Percentiles rank a stretch among this genome's conserved stretches.
Conservation (phyloP, 2,888 invertebrate species). For the Melieria omissa region DNA sequence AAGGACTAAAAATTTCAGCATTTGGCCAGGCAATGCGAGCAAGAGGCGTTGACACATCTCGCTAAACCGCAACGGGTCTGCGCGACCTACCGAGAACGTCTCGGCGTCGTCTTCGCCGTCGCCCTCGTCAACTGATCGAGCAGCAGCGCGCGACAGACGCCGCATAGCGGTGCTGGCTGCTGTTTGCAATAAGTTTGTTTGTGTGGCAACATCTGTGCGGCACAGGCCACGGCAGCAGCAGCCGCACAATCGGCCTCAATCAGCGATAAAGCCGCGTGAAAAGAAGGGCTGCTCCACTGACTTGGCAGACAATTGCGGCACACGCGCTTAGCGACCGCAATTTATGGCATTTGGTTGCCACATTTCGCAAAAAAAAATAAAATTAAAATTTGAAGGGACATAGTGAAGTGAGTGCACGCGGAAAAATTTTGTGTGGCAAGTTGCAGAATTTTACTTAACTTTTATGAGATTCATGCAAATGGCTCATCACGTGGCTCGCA, state of each 20-base stretch:
- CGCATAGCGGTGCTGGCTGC: too few relatives aligned
- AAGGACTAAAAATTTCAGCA: constrained; percentile 3
- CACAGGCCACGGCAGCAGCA: neutral
- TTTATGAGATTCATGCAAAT: too few relatives aligned
- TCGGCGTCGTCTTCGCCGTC: neutral
- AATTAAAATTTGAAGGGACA: neutral
- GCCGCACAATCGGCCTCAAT: constrained; percentile 45
- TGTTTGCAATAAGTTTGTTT: too few relatives aligned
- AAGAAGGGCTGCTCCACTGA: constrained; percentile 43
- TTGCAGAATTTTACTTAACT: too few relatives aligned
- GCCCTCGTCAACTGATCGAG: too few relatives aligned
- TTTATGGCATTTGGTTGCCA: constrained; percentile 45
- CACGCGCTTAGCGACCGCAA: constrained; percentile 36
- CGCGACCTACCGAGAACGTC: constrained; percentile 38
- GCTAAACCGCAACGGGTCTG: constrained; percentile 58
- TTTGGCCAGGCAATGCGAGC: constrained; percentile 9
- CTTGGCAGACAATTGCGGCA: constrained; percentile 2
- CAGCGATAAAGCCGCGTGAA: constrained; percentile 46
- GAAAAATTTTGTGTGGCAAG: neutral
- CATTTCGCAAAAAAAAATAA: constrained; percentile 32
- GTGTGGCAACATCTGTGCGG: too few relatives aligned
- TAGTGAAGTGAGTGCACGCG: neutral
- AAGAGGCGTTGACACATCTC: constrained; percentile 59
- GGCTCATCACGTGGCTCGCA: too few relatives aligned
- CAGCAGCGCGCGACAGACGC: too few relatives aligned